phyloP scores from a whole-genome alignment of 2,113 vertebrate genomes.

The Mustelus asterias region DNA sequence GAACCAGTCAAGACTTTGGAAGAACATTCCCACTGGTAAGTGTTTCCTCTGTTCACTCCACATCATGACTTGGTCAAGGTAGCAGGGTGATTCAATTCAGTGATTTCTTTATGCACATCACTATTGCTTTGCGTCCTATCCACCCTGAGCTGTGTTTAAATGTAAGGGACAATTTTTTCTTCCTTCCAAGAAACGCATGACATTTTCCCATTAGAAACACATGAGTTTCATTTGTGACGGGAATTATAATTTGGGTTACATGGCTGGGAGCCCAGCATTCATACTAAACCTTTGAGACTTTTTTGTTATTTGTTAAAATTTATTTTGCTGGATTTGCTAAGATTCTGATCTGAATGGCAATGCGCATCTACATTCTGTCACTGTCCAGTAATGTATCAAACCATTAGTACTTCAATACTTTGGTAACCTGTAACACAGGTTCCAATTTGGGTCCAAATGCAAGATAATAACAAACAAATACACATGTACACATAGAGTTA shows the following conservation, averaged over 20 bases:
- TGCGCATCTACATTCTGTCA: neutral
- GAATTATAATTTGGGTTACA: neutral
- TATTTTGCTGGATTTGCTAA: neutral
- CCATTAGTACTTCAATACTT: neutral
- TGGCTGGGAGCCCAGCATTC: neutral
- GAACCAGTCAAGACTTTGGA: constrained; percentile 88
- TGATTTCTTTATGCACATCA: neutral
- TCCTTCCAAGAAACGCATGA: neutral
- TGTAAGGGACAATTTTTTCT: neutral
- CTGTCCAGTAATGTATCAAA: too few relatives aligned
- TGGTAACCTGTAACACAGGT: neutral
- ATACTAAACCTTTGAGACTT: neutral
- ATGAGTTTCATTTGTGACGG: neutral
- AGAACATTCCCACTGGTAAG: constrained; percentile 96
- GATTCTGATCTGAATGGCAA: neutral
- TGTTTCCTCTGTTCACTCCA: constrained; percentile 38
- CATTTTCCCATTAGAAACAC: neutral
- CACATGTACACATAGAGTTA: neutral
- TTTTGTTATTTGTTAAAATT: neutral
- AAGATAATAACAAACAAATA: neutral
- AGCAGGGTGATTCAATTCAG: neutral
- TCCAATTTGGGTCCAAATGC: neutral
- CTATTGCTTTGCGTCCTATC: neutral
- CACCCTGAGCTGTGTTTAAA: neutral
- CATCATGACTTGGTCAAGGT: neutral